A percentile compares a stretch with the other conserved stretches of the same genome.
Evolutionary conservation across 92 coral and sea anemone species (phyloP).

Genomic region (Porites evermanni): DNA sequence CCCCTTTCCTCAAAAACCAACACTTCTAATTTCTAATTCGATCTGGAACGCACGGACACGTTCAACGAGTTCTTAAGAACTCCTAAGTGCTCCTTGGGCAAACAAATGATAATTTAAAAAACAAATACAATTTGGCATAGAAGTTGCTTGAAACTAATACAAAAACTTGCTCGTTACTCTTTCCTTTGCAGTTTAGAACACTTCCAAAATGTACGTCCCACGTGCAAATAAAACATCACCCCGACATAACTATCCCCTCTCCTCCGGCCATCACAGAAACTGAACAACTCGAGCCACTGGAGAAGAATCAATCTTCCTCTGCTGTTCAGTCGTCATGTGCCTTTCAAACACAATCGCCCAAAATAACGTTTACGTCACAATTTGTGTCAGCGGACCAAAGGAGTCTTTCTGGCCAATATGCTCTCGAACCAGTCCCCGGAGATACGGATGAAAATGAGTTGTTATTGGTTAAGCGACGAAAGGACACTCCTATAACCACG

Average conservation of each 20-base stretch:
- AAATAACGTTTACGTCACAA: constrained; percentile 32
- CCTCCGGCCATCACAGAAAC: constrained; percentile 24
- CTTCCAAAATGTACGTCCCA: constrained; percentile 45
- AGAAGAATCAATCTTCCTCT: neutral
- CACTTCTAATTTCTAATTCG: too few relatives aligned
- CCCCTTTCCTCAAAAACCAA: too few relatives aligned
- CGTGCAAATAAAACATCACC: constrained; percentile 72
- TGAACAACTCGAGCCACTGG: constrained; percentile 1
- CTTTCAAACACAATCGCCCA: constrained; percentile 29
- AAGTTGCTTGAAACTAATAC: neutral
- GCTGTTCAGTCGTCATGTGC: neutral
- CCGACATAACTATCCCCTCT: constrained; percentile 60
- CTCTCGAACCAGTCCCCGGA: neutral
- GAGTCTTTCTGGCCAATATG: neutral
- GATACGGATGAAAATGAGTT: constrained; percentile 3
- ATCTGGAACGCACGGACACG: too few relatives aligned
- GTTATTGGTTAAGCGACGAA: neutral
- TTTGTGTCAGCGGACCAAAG: constrained; percentile 1
- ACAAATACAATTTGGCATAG: neutral
- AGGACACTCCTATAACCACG: constrained; percentile 25
- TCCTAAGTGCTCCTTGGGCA: too few relatives aligned
- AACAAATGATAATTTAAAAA: too few relatives aligned
- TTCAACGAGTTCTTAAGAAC: too few relatives aligned
- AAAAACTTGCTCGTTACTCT: neutral
- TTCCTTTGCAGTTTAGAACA: constrained; percentile 2